Conservation (phyloP, 37 sponge, comb jelly and placozoan species). For the Tethya wilhelma region DNA sequence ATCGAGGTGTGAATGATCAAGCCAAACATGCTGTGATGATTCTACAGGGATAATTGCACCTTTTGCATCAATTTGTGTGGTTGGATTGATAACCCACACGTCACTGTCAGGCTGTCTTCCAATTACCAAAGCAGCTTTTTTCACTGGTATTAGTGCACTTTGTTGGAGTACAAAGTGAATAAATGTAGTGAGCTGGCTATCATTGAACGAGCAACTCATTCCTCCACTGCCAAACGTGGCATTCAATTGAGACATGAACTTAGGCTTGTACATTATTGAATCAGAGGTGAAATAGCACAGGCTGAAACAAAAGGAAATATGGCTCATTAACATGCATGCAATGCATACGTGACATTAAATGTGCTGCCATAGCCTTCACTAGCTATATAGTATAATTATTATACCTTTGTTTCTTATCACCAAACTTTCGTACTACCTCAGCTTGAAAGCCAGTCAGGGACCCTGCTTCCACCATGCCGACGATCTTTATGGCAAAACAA, state of each 20-base stretch:
- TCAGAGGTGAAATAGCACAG: slow-evolving; percentile 20
- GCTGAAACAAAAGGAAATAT: background rate
- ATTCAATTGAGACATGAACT: slow-evolving; percentile 2
- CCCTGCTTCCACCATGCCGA: background rate
- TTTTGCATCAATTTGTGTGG: background rate
- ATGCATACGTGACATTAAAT: background rate
- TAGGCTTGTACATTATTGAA: background rate
- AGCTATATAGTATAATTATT: background rate
- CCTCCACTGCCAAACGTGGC: background rate
- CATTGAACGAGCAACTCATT: slow-evolving; percentile 6
- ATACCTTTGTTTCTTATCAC: background rate
- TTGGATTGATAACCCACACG: background rate
- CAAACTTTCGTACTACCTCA: background rate
- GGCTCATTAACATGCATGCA: background rate
- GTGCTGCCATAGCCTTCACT: background rate
- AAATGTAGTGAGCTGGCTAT: background rate
- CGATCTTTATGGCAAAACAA: background rate
- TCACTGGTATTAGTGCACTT: background rate
- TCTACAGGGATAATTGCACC: background rate
- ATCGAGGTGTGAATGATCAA: background rate
- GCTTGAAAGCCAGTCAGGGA: background rate
- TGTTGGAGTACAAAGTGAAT: background rate
- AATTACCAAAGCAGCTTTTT: background rate
- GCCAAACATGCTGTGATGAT: background rate
- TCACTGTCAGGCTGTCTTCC: background rate